phyloP scores from a whole-genome alignment of 2,888 invertebrate genomes.

The Scaptomyza polygonia region DNA sequence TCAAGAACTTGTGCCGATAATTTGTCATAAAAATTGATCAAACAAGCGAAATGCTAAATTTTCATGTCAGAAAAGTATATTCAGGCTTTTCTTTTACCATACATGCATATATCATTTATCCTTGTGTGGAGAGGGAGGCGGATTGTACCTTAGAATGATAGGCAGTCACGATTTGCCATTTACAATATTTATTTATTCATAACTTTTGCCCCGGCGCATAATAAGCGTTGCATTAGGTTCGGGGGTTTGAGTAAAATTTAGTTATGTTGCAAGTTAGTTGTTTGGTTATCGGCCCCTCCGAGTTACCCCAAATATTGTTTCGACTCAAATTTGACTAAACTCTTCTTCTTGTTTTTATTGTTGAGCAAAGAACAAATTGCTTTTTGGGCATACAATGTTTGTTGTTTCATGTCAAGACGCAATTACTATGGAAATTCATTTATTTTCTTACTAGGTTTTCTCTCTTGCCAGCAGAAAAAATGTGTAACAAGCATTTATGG shows the following conservation, averaged over 20 bases:
- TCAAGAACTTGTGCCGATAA: slow-evolving; percentile 36
- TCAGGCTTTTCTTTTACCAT: not conserved
- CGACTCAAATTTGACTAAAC: slow-evolving; percentile 7
- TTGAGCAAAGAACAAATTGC: slow-evolving; percentile 38
- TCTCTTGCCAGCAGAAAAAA: slow-evolving; percentile 21
- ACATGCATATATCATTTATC: slow-evolving; percentile 47
- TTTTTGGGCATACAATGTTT: slow-evolving; percentile 25
- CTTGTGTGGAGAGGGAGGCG: slow-evolving; percentile 25
- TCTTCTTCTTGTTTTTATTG: slow-evolving; percentile 6
- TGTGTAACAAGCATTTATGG: not conserved
- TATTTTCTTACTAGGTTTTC: not conserved
- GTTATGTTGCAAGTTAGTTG: slow-evolving; percentile 19
- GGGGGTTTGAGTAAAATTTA: not conserved
- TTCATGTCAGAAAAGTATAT: slow-evolving; percentile 64
- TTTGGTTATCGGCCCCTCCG: slow-evolving; percentile 45
- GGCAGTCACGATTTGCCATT: slow-evolving; percentile 77
- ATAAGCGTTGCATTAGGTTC: slow-evolving; percentile 50
- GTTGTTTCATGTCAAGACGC: slow-evolving; percentile 69
- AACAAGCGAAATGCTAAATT: slow-evolving; percentile 76
- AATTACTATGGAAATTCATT: slow-evolving; percentile 68
- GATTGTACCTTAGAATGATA: slow-evolving; percentile 57
- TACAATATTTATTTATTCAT: slow-evolving; percentile 80
- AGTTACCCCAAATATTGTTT: slow-evolving; percentile 61
- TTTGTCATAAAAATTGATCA: slow-evolving; percentile 81
- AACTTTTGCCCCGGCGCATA: slow-evolving; percentile 56